phyloP scores from a whole-genome alignment of 2,113 vertebrate species.

The Loxodonta africana region DNA sequence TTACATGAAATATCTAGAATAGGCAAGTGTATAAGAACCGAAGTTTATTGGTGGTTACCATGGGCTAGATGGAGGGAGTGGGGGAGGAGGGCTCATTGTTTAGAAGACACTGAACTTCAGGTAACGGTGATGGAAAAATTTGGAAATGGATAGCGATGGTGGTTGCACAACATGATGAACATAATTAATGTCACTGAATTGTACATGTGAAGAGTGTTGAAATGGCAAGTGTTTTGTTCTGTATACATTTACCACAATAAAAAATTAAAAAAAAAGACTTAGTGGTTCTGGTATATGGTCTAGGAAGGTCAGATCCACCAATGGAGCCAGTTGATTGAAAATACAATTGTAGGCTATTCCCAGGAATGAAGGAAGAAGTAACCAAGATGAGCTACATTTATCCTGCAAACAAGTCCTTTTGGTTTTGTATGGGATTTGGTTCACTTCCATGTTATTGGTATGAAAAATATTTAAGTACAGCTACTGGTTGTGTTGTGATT shows the following conservation, averaged over 20 bases:
- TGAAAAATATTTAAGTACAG: background rate
- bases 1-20: background rate
- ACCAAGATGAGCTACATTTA: background rate
- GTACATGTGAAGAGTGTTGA: background rate
- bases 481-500: background rate
- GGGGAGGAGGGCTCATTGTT: background rate
- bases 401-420: background rate
- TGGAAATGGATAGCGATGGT: background rate
- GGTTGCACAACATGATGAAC: background rate
- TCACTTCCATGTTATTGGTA: background rate
- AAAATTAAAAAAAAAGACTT: background rate
- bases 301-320: background rate
- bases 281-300: background rate
- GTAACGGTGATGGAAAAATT: background rate
- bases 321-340: background rate
- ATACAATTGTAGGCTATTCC: background rate
- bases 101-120: background rate
- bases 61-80: background rate
- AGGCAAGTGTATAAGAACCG: background rate
- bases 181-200: background rate
- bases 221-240: background rate
- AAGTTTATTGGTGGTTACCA: background rate
- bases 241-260: background rate
- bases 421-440: conserved; percentile 19
- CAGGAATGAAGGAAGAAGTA: background rate